Conservation (phyloP, 2,888 invertebrate genomes). For the Ennomos erosarius region DNA sequence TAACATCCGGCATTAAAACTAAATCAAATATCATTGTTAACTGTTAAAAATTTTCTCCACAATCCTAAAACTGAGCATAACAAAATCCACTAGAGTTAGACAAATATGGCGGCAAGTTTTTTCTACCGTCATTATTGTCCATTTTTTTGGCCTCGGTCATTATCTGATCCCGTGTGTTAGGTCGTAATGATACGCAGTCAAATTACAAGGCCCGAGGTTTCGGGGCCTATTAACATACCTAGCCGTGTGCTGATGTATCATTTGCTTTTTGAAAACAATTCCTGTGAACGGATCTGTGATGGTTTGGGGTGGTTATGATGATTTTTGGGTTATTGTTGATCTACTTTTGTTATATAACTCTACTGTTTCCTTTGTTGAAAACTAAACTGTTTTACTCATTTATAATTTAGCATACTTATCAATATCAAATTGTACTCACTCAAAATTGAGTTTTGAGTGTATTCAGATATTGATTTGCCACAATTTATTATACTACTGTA, state of each 20-base stretch:
- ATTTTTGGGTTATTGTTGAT: slow-evolving; percentile 9
- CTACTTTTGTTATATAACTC: no score
- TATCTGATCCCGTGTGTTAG: slow-evolving; percentile 65
- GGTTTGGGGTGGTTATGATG: slow-evolving; percentile 6
- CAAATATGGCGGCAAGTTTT: slow-evolving; percentile 59
- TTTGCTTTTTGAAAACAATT: slow-evolving; percentile 61
- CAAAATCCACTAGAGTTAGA: slow-evolving; percentile 61
- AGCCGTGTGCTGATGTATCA: slow-evolving; percentile 67
- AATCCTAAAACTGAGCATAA: slow-evolving; percentile 4
- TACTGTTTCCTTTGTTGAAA: no score
- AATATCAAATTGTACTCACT: no score
- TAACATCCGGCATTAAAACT: no score
- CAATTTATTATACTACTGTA: no score
- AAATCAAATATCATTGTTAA: no score
- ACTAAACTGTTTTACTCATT: no score
- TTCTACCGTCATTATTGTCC: slow-evolving; percentile 63
- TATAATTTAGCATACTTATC: no score
- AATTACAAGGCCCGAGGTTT: slow-evolving; percentile 74
- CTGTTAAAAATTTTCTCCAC: no score
- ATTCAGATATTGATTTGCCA: no score
- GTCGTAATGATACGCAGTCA: slow-evolving; percentile 78
- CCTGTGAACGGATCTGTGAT: slow-evolving; percentile 33
- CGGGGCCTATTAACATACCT: slow-evolving; percentile 78
- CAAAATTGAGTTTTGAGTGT: no score
- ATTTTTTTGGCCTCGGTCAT: slow-evolving; percentile 65